Evolutionary conservation across 2,113 vertebrate species (phyloP), one percentile per base, ranked within the genome.

Genomic region (Platichthys flesus): DNA sequence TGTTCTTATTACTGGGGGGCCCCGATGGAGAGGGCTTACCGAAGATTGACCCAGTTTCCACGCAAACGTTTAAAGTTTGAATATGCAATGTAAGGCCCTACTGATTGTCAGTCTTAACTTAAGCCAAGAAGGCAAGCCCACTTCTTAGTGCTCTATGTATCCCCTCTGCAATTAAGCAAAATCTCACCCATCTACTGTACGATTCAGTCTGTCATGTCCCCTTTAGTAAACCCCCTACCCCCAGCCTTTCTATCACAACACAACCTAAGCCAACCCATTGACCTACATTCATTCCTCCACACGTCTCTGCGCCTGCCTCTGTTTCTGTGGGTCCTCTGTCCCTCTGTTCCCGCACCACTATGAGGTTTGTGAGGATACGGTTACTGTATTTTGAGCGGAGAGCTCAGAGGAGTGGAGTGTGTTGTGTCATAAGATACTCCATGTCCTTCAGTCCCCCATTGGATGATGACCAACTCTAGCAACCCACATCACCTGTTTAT

Each of bases 41-140:
- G 63, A 70, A 82, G 86, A 85, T 65, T 89, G 84, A 87, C 82
- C 85, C 77, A 87, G 73, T 87, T 91, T 82, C 81, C 60, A 71
- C 57, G 62, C 9, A 31, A 8, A 66, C 58, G 10, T 64, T 52
- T 71, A 59, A 82, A 70, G 71, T 67, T 76, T 55, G 55, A 59
- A 68, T 67, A 69, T 65, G 62, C 4, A 4, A 54, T 40, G 20
- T n/a, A 26, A 37, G 31, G 45, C 57, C 9, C n/a, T 70, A 66
- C 35, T 52, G 20, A 8, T 65, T 52, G n/a, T 35, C 13, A 2
- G n/a, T 66, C 28, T 63, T 64, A 71, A 56, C 16, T 35, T 58
- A 66, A 82, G 49, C 55, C 71, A 24, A 15, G 2, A 21, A 64
- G 57, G 60, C 56, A 24, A 40, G 26, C 60, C 40, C 15, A 26